Conservation (phyloP, 2,888 invertebrate genomes). For the Lepeophtheirus nordmannii region DNA sequence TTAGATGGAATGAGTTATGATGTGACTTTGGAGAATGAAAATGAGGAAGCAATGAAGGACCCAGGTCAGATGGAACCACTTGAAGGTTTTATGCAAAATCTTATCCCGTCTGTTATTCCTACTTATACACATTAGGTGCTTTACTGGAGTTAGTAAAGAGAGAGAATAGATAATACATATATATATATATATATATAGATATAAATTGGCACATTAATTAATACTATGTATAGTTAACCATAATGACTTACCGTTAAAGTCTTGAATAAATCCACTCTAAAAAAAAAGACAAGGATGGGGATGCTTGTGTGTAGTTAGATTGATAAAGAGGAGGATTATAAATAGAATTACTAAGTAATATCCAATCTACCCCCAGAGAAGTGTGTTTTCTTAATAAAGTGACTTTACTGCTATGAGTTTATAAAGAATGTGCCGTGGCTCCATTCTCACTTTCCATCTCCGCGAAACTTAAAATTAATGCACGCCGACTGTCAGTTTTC, state of each 20-base stretch:
- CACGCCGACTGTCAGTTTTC: constrained; percentile 32
- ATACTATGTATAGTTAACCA: too few relatives aligned
- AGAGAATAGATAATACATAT: constrained; percentile 12
- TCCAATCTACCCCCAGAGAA: too few relatives aligned
- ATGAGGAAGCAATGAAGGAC: constrained; percentile 68
- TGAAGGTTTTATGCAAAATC: constrained; percentile 60
- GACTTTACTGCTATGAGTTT: too few relatives aligned
- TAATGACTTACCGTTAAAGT: not conserved
- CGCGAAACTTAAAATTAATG: constrained; percentile 90
- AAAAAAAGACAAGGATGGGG: too few relatives aligned
- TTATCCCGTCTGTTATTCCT: not conserved
- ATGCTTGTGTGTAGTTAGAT: too few relatives aligned
- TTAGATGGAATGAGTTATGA: constrained; percentile 25
- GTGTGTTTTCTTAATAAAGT: too few relatives aligned
- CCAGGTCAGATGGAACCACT: constrained; percentile 83
- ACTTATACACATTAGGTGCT: not conserved
- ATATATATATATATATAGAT: too few relatives aligned
- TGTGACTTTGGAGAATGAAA: constrained; percentile 33
- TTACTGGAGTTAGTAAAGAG: not conserved
- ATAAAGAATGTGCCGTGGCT: constrained; percentile 55
- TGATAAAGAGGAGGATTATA: not conserved
- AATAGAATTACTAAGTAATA: not conserved
- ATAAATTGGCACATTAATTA: too few relatives aligned
- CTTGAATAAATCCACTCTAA: too few relatives aligned
- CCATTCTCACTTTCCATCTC: constrained; percentile 91